Conservation (phyloP, 2,888 invertebrate genomes). For the Vesta saturnalis region DNA sequence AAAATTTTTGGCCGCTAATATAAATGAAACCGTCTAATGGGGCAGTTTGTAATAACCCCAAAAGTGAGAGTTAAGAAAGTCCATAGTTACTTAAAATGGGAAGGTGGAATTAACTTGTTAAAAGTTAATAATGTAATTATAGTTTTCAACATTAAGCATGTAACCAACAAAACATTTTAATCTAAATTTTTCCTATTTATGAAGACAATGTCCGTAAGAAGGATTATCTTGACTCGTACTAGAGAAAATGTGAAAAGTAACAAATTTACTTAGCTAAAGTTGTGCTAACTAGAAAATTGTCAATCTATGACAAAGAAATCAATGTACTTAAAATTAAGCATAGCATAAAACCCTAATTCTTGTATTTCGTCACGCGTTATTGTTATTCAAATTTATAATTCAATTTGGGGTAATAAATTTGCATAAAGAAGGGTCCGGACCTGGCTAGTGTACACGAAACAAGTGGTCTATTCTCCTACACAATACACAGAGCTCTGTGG, state of each 20-base stretch:
- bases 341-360: slow-evolving; percentile 60
- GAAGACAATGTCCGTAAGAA: too few species aligned
- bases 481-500: slow-evolving; percentile 29
- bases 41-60: too few species aligned
- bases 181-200: too few species aligned
- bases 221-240: too few species aligned
- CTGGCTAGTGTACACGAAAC: slow-evolving; percentile 41
- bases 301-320: slow-evolving; percentile 9
- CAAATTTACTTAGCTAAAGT: background rate
- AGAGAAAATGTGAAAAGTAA: background rate
- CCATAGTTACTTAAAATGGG: too few species aligned
- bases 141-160: too few species aligned
- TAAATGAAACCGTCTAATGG: too few species aligned
- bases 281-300: background rate
- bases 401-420: slow-evolving; percentile 63
- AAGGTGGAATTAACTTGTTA: too few species aligned
- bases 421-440: slow-evolving; percentile 60
- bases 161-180: too few species aligned
- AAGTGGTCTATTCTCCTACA: slow-evolving; percentile 36
- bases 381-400: slow-evolving; percentile 65
- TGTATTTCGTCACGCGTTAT: slow-evolving; percentile 61
- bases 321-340: slow-evolving; percentile 53
- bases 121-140: too few species aligned
- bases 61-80: too few species aligned
- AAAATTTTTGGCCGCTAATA: too few species aligned